Evolutionary conservation across 2,888 invertebrate species (phyloP), one percentile per base, ranked within the genome.

Genomic region (Pherbina coryleti): DNA sequence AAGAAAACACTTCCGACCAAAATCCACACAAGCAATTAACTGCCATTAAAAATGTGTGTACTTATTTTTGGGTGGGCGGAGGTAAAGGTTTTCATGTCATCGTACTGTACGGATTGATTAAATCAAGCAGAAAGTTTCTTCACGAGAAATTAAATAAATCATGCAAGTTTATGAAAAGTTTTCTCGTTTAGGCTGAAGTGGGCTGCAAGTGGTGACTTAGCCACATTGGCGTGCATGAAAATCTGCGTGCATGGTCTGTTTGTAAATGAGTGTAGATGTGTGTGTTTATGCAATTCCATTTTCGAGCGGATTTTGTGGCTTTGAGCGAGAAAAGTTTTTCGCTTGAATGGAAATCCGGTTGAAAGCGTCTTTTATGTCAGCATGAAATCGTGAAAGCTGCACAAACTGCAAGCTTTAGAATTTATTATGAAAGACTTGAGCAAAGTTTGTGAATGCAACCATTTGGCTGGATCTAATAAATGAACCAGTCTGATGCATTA

Each of bases 151-250:
- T 60, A 72, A 72, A 60, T 72, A 72, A 72, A 72, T 72, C 72
- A 60, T 60, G 72, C 72, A 72, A 72, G 72, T 57, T 60, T 72
- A 72, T 72, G 72, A 57, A 37, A 72, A 60, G 60, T 60, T 72
- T 55, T 3, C 57, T 17, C 57, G 72, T 22, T 72, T 60, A 37
- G 60, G 22, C 60, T 37, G 7, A 37, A 44, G 60, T 19, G 19
- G 55, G n/a, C n/a, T 28, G 70, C 53, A 53, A 22, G 44, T 44
- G 25, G 11, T 53, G 4, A 51, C 22, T 22, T 14, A 25, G n/a
- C 19, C 17, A 53, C 25, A 55, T 31, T 70, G 25, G 55, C 57
- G 22, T 22, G 25, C n/a, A n/a, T n/a, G n/a, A n/a, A 49, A 19
- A 51, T 25, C 11, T 11, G 51, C 51, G 19, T 69, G 44, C 31